Conservation (phyloP, 2,888 invertebrate genomes). For the Drosophila putrida region DNA sequence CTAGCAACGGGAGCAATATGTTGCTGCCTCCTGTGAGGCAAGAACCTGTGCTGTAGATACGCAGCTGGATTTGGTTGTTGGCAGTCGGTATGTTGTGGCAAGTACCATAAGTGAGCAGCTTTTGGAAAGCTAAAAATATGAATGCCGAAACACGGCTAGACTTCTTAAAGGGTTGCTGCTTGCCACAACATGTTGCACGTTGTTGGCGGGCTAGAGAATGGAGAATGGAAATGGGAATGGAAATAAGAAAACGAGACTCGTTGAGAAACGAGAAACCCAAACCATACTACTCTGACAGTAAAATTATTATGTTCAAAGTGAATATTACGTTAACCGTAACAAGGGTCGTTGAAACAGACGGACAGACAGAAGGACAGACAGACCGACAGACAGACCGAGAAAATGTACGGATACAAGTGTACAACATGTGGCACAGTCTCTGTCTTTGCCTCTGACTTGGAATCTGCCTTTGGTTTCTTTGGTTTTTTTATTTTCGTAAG, state of each 20-base stretch:
- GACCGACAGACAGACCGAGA: conserved; percentile 3
- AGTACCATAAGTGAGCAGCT: conserved; percentile 11
- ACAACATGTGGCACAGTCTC: conserved; percentile 8
- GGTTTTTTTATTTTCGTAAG: neutral
- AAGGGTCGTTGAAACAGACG: conserved; percentile 46
- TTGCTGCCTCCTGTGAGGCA: neutral
- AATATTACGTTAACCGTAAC: conserved; percentile 70
- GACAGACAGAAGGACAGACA: conserved; percentile 3
- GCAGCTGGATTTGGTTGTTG: conserved; percentile 31
- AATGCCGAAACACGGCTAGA: conserved; percentile 28
- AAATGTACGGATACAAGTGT: conserved; percentile 31
- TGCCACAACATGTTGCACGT: conserved; percentile 49
- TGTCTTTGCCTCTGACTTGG: neutral
- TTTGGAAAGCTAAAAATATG: conserved; percentile 27
- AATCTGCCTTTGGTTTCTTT: neutral
- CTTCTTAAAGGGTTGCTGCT: conserved; percentile 36
- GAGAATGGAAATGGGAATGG: neutral
- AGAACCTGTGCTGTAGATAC: neutral
- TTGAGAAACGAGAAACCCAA: conserved; percentile 7
- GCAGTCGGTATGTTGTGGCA: conserved; percentile 11
- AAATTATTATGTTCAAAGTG: conserved; percentile 68
- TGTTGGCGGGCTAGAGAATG: neutral
- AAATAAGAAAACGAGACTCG: conserved; percentile 1
- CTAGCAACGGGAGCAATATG: neutral
- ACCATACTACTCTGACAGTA: conserved; percentile 16